Percentiles rank a stretch among this genome's conserved stretches.
phyloP scores from a whole-genome alignment of 2,888 invertebrate species.

The Polylopha cassiicola region DNA sequence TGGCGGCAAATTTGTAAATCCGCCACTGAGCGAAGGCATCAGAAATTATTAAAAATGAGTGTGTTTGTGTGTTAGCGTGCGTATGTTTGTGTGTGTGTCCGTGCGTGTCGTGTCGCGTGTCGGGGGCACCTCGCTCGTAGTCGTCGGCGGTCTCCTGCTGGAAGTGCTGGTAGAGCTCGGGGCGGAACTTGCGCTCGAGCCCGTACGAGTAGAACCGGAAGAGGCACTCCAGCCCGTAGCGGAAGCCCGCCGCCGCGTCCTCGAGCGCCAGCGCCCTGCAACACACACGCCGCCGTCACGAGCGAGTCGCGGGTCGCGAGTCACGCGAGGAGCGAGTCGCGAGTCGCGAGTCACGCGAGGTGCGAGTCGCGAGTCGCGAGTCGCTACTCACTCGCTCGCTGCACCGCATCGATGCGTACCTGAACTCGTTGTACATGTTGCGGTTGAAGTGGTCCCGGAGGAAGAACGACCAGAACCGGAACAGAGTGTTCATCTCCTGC shows the following conservation, averaged over 20 bases:
- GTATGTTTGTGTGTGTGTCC: too few relatives aligned
- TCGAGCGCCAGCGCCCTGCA: slow-evolving; percentile 89
- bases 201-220: slow-evolving; percentile 99
- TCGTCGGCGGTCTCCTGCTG: slow-evolving; percentile 94
- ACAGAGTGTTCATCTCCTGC: slow-evolving; percentile 99
- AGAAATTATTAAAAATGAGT: too few relatives aligned
- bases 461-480: slow-evolving; percentile 99
- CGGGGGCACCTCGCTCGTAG: slow-evolving; percentile 85
- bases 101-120: too few relatives aligned
- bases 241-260: slow-evolving; percentile 93
- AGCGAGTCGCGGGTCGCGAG: too few relatives aligned
- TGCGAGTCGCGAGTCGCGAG: too few relatives aligned
- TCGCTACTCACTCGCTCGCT: too few relatives aligned
- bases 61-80: too few relatives aligned
- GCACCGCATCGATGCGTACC: slow-evolving; percentile 42
- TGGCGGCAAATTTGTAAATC: too few relatives aligned
- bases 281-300: too few relatives aligned
- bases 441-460: slow-evolving; percentile 98
- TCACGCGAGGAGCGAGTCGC: too few relatives aligned
- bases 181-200: slow-evolving; percentile 95
- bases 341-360: slow-evolving; percentile 19
- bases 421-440: slow-evolving; percentile 98
- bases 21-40: too few relatives aligned
- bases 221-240: slow-evolving; percentile 89
- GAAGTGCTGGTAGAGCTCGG: slow-evolving; percentile 97